These are phyloP conservation scores for Graphium colonna DNA, from an alignment of 2,888 invertebrate species.

Conservation along the genomic window DNA sequence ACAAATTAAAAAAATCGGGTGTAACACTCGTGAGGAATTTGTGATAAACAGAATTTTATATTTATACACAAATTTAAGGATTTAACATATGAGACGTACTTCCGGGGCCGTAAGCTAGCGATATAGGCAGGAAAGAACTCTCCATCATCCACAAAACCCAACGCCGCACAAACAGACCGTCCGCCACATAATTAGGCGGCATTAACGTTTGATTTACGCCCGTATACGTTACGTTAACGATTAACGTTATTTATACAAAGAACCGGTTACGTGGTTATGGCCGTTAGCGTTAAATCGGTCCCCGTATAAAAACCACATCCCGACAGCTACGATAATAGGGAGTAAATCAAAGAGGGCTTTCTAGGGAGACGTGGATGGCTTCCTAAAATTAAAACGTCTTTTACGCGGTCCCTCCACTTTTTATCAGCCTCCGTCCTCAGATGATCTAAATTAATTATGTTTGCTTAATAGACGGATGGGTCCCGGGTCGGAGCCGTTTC, in stretches of 20 bases:
- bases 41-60: too few species aligned
- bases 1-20: too few species aligned
- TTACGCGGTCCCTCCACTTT: slow-evolving; percentile 38
- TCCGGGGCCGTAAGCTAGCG: too few species aligned
- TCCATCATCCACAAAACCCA: neutral
- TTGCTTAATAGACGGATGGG: slow-evolving; percentile 56
- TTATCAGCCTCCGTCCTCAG: slow-evolving; percentile 34
- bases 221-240: slow-evolving; percentile 27
- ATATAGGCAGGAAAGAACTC: neutral
- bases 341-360: slow-evolving; percentile 54
- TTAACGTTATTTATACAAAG: slow-evolving; percentile 33
- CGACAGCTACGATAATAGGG: slow-evolving; percentile 53
- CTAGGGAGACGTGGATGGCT: slow-evolving; percentile 41
- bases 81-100: too few species aligned
- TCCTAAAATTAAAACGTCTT: slow-evolving; percentile 55
- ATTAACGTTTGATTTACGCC: slow-evolving; percentile 13
- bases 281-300: slow-evolving; percentile 30
- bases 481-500: slow-evolving; percentile 27
- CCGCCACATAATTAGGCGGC: slow-evolving; percentile 3
- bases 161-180: neutral
- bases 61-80: too few species aligned
- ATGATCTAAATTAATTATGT: slow-evolving; percentile 73
- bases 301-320: slow-evolving; percentile 32
- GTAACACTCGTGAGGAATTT: too few species aligned
- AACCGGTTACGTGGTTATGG: slow-evolving; percentile 29